Evolutionary conservation across 2,888 invertebrate species (phyloP).

Genomic region (Elegia similella): DNA sequence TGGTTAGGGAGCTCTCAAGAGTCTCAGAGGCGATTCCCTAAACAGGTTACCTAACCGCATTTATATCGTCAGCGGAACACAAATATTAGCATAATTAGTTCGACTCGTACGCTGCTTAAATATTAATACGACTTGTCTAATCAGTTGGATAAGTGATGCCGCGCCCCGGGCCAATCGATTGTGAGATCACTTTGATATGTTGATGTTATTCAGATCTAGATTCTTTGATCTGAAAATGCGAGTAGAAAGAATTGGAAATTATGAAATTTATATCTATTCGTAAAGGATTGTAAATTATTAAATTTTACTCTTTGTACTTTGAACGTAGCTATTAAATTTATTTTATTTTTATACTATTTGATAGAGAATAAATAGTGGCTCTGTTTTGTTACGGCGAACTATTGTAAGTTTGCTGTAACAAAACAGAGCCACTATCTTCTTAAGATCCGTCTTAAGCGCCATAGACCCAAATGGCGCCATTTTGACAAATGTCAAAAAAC

Average conservation of each 20-base stretch:
- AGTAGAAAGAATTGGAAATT: constrained; percentile 10
- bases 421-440: too few relatives aligned
- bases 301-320: background rate
- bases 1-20: constrained; percentile 62
- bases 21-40: constrained; percentile 69
- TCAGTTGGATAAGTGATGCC: constrained; percentile 37
- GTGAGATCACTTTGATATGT: constrained; percentile 18
- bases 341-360: too few relatives aligned
- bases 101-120: constrained; percentile 50
- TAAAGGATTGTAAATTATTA: constrained; percentile 2
- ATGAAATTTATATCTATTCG: constrained; percentile 12
- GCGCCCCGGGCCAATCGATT: constrained; percentile 25
- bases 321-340: background rate
- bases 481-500: too few relatives aligned
- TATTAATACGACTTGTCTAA: constrained; percentile 45
- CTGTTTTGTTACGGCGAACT: too few relatives aligned
- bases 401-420: too few relatives aligned
- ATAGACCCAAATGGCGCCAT: too few relatives aligned
- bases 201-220: constrained; percentile 19
- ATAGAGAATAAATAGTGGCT: too few relatives aligned
- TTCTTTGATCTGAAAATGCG: constrained; percentile 14
- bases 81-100: constrained; percentile 75
- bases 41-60: constrained; percentile 74
- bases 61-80: constrained; percentile 66
- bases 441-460: too few relatives aligned